Evolutionary conservation across 2,888 invertebrate genomes (phyloP).

Genomic region (Thereva nobilitata): DNA sequence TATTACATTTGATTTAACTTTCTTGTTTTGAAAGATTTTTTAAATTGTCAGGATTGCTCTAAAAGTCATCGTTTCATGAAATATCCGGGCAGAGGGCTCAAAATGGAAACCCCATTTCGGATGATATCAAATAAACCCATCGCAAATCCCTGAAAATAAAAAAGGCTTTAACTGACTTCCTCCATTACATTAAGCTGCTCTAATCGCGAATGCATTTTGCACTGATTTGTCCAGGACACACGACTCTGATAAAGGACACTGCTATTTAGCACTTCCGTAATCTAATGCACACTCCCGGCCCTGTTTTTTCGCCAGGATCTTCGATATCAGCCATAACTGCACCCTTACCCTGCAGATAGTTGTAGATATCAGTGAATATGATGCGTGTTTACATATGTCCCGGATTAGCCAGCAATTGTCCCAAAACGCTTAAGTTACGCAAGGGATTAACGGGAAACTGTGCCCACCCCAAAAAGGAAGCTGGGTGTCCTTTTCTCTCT

Average conservation of each 20-base stretch:
- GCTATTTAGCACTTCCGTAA: constrained; percentile 35
- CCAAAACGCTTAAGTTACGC: not conserved
- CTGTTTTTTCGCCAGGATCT: constrained; percentile 36
- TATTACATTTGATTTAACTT: no score
- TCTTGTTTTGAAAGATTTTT: no score
- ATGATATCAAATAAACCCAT: no score
- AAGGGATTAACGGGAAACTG: not conserved
- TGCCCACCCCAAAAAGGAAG: not conserved
- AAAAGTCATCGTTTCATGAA: no score
- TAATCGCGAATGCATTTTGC: no score
- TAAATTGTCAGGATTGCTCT: no score
- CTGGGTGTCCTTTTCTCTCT: not conserved
- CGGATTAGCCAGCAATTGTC: constrained; percentile 12
- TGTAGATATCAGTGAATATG: constrained; percentile 8
- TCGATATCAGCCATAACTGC: constrained; percentile 40
- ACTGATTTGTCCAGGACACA: constrained; percentile 34
- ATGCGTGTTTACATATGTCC: constrained; percentile 32
- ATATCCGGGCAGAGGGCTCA: no score
- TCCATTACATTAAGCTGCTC: no score
- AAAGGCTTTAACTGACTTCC: no score
- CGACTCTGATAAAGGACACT: constrained; percentile 40
- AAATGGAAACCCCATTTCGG: no score
- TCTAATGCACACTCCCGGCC: constrained; percentile 38
- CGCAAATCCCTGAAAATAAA: no score
- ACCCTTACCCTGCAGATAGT: constrained; percentile 23